Conservation (phyloP, 2,888 invertebrate species). For the Euzetes globulus region DNA sequence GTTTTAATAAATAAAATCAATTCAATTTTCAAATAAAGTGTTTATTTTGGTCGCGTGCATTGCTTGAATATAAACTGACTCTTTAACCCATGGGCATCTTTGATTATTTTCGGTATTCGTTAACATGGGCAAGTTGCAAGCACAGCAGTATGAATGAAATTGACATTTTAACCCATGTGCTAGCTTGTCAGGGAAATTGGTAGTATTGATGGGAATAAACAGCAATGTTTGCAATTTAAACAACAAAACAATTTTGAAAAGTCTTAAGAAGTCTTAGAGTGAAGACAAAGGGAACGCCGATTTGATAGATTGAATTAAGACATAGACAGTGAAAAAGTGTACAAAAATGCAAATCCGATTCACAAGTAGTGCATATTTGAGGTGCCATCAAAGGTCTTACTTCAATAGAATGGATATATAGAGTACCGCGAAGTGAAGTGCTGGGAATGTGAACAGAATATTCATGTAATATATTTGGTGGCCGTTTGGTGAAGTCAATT, state of each 20-base stretch:
- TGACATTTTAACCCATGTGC: too few species aligned
- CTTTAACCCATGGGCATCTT: too few species aligned
- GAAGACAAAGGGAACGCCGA: not conserved
- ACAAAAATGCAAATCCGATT: not conserved
- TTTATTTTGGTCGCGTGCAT: too few species aligned
- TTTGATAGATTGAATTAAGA: slow-evolving; percentile 1
- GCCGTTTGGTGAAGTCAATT: slow-evolving; percentile 7
- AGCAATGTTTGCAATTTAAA: not conserved
- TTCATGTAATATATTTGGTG: slow-evolving; percentile 19
- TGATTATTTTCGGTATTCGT: too few species aligned
- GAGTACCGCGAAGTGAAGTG: not conserved
- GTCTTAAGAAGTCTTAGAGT: too few species aligned
- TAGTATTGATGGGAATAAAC: not conserved
- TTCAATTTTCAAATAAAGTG: too few species aligned
- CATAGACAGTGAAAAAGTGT: not conserved
- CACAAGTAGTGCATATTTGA: not conserved
- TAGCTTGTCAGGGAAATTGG: not conserved
- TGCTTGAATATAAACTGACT: too few species aligned
- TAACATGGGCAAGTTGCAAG: too few species aligned
- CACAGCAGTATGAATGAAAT: too few species aligned
- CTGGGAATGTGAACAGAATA: slow-evolving; percentile 18
- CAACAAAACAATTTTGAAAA: not conserved
- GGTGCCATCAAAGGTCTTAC: not conserved
- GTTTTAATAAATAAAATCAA: not conserved
- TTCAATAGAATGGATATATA: not conserved